Base-by-base conservation (phyloP, 53 echinoderm and acorn worm genomes). In the Echinometra lucunter region DNA sequence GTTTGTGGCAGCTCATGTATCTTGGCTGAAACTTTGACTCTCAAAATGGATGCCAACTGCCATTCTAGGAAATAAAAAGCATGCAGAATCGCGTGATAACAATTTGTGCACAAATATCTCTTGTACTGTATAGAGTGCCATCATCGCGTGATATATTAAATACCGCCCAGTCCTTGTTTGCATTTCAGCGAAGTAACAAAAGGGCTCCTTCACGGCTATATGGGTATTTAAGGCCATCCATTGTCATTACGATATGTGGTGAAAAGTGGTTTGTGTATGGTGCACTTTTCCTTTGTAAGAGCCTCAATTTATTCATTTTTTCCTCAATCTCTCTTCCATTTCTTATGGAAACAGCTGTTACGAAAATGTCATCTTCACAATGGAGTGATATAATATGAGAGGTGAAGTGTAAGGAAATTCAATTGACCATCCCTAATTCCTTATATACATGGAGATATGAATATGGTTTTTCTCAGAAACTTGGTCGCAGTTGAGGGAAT, bases 251-350 rank as follows among this genome's bases (percentile, higher is more conserved):
- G 47, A 85, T 37, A 3, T 85, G 28, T 85, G 45, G 53, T n/a
- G 5, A 49, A 19, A 49, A 85, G 10, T 30, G n/a, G 10, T 47
- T 30, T 45, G 1, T 85, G 85, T 85, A 85, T 13, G 49, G 13
- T 49, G 85, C 85, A 85, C 85, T 85, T 53, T 85, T 85, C 49
- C n/a, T 85, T 85, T 85, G 85, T 85, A 28, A 30, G 4, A 85
- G 27, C 49, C 53, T 85, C 85, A 47, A n/a, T 28, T n/a, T 85
- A 47, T 42, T 44, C 1, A 23, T n/a, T 85, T 85, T 5, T 49
- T 53, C 28, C 85, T 15, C 8, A n/a, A n/a, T n/a, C n/a, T n/a
- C n/a, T n/a, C 40, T 44, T 44, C 49, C 30, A 47, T 49, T 85
- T 85, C 12, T 4, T 49, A 7, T 6, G 28, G 49, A 85, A 85